Conservation (phyloP, 2,888 invertebrate species). For the Brachyptera putata region DNA sequence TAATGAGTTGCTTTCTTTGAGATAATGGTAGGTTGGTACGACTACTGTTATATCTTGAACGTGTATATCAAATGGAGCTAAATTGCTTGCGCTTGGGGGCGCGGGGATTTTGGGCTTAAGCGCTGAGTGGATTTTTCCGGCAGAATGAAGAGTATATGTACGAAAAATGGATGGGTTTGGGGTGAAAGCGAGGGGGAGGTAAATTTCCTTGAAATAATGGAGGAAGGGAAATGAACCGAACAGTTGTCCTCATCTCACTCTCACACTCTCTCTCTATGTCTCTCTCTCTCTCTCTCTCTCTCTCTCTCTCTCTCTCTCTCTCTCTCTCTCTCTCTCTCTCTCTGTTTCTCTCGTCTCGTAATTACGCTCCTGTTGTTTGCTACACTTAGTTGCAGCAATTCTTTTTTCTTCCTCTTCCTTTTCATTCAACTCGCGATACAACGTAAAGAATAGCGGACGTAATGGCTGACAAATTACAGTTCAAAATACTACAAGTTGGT, state of each 20-base stretch:
- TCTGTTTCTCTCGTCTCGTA: slow-evolving; percentile 21
- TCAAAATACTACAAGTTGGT: slow-evolving; percentile 7
- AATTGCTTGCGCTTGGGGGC: slow-evolving; percentile 28
- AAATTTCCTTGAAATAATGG: slow-evolving; percentile 22
- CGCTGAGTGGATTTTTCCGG: slow-evolving; percentile 30
- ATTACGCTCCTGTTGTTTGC: slow-evolving; percentile 22
- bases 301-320: not conserved
- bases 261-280: not conserved
- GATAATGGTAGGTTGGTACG: slow-evolving; percentile 30
- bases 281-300: not conserved
- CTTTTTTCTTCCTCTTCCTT: slow-evolving; percentile 23
- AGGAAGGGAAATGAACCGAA: slow-evolving; percentile 25
- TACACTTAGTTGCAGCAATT: slow-evolving; percentile 23
- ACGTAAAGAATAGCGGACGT: slow-evolving; percentile 23
- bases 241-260: not conserved
- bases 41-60: not conserved
- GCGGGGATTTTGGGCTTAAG: not conserved
- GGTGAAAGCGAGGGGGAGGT: too few species aligned
- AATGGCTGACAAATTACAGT: slow-evolving; percentile 25
- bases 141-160: slow-evolving; percentile 20
- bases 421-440: slow-evolving; percentile 19
- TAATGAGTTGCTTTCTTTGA: slow-evolving; percentile 33
- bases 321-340: slow-evolving; percentile 5
- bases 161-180: too few species aligned
- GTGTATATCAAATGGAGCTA: slow-evolving; percentile 28